phyloP scores from a whole-genome alignment of 2,797 vertebrate genomes.

The Tragelaphus oryx region DNA sequence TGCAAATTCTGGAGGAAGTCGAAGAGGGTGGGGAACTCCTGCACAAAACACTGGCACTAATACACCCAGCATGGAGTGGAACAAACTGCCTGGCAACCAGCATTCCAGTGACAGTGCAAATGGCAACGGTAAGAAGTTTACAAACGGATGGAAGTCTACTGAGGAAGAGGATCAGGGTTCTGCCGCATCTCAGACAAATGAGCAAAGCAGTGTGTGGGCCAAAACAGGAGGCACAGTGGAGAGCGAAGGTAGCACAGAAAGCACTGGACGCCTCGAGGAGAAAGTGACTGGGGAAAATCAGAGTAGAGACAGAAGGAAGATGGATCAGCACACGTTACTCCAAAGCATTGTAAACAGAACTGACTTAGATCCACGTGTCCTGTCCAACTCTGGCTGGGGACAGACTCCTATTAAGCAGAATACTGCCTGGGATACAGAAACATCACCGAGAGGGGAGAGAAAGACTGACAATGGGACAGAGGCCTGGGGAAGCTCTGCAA shows the following conservation, averaged over 20 bases:
- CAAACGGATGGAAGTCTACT: conserved; percentile 93
- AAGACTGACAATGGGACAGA: conserved; percentile 90
- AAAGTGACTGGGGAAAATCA: conserved; percentile 83
- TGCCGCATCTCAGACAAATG: conserved; percentile 83
- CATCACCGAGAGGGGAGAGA: conserved; percentile 84
- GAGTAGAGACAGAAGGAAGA: conserved; percentile 85
- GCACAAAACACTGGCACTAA: conserved; percentile 85
- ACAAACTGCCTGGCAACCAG: conserved; percentile 85
- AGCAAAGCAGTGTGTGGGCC: conserved; percentile 87
- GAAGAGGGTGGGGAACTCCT: conserved; percentile 90
- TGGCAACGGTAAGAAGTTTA: conserved; percentile 87
- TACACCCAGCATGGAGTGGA: conserved; percentile 91
- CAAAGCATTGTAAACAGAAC: conserved; percentile 82
- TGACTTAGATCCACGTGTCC: conserved; percentile 95
- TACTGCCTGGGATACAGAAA: conserved; percentile 93
- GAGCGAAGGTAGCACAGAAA: conserved; percentile 90
- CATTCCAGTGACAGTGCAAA: conserved; percentile 85
- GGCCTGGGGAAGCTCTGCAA: conserved; percentile 88
- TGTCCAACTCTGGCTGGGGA: conserved; percentile 98
- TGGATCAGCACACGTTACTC: conserved; percentile 82
- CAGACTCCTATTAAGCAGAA: conserved; percentile 97
- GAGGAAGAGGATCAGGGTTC: conserved; percentile 91
- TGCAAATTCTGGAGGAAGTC: conserved; percentile 80
- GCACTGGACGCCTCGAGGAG: conserved; percentile 88
- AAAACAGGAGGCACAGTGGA: conserved; percentile 86